Conservation (phyloP, 2,113 vertebrate species). For the Ia io region DNA sequence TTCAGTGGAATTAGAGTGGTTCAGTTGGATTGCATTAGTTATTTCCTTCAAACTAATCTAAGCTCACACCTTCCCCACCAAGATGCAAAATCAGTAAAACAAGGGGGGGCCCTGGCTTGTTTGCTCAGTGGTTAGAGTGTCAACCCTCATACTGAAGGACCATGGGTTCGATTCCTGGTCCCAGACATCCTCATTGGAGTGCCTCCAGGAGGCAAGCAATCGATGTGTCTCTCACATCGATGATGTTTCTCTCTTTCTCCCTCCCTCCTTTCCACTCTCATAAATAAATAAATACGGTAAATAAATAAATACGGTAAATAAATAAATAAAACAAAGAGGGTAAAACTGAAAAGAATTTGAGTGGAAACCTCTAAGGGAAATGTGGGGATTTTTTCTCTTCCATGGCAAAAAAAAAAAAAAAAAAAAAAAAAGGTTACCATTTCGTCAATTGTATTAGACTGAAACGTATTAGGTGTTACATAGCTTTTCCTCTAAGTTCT, state of each 20-base stretch:
- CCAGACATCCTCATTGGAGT: too few species aligned
- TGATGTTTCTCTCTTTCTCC: too few species aligned
- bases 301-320: too few species aligned
- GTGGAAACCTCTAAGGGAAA: constrained; percentile 31
- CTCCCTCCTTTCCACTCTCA: too few species aligned
- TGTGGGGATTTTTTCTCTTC: background rate
- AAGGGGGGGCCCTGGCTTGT: background rate
- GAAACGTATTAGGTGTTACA: background rate
- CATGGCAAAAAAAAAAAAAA: constrained; percentile 2
- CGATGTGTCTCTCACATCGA: too few species aligned
- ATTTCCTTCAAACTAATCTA: background rate
- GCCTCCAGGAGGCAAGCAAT: too few species aligned
- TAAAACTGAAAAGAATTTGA: constrained; percentile 48
- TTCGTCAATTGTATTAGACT: constrained; percentile 33
- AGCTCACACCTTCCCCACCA: background rate
- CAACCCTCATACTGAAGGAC: too few species aligned
- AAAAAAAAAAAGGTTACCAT: constrained; percentile 51
- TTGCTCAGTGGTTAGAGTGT: too few species aligned
- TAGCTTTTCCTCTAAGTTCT: background rate
- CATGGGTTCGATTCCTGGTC: too few species aligned
- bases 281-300: too few species aligned
- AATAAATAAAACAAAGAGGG: too few species aligned
- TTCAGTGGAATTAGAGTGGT: background rate
- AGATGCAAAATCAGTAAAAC: constrained; percentile 40
- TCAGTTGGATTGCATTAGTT: background rate